Evolutionary conservation across 64 coral and sea anemone species (phyloP), one percentile per base, ranked within the genome.

Genomic region (Pocillopora damicornis): DNA sequence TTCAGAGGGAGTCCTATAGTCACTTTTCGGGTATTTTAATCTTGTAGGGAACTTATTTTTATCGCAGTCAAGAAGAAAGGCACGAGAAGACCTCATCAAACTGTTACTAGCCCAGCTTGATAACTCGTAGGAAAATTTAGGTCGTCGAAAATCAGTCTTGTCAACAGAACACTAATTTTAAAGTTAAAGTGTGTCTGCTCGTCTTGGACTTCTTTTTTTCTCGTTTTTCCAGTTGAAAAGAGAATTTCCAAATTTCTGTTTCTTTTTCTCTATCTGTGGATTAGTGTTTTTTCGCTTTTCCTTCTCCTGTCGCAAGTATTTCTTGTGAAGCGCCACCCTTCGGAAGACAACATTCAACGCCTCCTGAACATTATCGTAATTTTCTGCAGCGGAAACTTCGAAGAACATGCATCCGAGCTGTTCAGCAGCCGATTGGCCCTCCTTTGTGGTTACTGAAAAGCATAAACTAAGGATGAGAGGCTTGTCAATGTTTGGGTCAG

Each of bases 381-480:
- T 92, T 18, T 99, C 97, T 58, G 97, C 88, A 14, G 97, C 97
- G 37, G 97, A 99, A 65, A 99, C 85, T 84, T 99, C 97, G 42
- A 90, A 99, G 76, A 99, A 99, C 90, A 99, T 92, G 35, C 97
- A 99, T 18, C 97, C 97, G 5, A 99, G 86, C 56, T 99, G 97
- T 7, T 89, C 87, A 12, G 97, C 97, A 17, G 97, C 97, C 16
- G 90, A 90, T 23, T 99, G 90, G 13, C 90, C 97, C 73, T 95
- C 93, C 61, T 95, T 86, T 61, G 75, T 92, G 11, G 93, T 80
- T 35, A 99, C 97, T 99, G 75, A 4, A 88, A 88, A 88, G 37
- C 18, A 67, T 77, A 35, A 71, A 15, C 0, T 35, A 18, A 37
- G 26, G 34, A 26, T 45, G 17, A 23, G 37, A n/a, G 57, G 42